Conservation (phyloP, 92 coral and sea anemone species). For the Chrysogorgia sp. region DNA sequence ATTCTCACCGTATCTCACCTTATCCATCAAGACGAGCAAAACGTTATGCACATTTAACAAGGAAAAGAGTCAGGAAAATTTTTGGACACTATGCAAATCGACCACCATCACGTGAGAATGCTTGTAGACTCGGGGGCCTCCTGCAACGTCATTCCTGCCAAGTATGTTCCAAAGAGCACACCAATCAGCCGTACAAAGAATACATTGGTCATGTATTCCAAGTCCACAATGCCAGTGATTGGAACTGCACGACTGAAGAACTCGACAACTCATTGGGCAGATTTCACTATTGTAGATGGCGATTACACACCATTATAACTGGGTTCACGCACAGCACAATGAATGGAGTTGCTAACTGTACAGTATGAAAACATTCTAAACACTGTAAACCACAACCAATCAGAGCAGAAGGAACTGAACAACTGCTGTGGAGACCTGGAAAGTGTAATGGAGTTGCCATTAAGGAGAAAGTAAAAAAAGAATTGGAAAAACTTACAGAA, state of each 20-base stretch:
- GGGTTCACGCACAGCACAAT: conserved; percentile 52
- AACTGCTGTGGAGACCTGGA: no score
- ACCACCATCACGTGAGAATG: conserved; percentile 26
- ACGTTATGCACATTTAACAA: neutral
- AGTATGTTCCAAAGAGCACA: neutral
- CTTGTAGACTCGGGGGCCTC: conserved; percentile 50
- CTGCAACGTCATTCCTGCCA: conserved; percentile 44
- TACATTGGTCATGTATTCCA: conserved; percentile 5
- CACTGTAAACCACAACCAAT: neutral
- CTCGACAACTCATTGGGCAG: no score
- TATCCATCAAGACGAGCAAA: conserved; percentile 13
- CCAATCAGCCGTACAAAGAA: conserved; percentile 32
- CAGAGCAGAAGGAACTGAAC: neutral
- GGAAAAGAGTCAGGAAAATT: no score
- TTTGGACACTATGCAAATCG: conserved; percentile 35
- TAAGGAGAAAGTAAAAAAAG: conserved; percentile 46
- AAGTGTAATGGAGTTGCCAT: no score
- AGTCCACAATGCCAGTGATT: conserved; percentile 27
- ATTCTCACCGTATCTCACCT: neutral
- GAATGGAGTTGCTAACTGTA: conserved; percentile 42
- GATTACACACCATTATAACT: conserved; percentile 41
- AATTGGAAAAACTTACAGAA: conserved; percentile 20
- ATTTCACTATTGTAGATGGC: conserved; percentile 56
- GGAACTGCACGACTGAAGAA: conserved; percentile 39
- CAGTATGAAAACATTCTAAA: conserved; percentile 43